Base-by-base conservation (phyloP, 2,888 invertebrate genomes). In the Cataglyphis livida region DNA sequence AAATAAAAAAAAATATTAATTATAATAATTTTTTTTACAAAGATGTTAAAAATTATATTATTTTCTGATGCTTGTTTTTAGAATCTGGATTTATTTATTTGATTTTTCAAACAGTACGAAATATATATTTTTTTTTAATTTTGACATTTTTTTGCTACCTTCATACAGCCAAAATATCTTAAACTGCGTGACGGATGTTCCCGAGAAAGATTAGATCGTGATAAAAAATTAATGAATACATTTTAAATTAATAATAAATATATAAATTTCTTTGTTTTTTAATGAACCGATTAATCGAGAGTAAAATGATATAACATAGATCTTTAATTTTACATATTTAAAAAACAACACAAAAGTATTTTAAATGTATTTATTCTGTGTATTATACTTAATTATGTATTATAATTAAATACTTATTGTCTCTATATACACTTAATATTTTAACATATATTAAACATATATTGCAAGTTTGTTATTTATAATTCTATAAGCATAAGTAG, bases 171-270 rank as follows among this genome's bases (percentile, higher is more conserved):
- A 25, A 25, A 25, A 25, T 1, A 25, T 25, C 25, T 25, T 48
- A 48, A 48, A 48, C 1, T 0, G 32, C 32, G 32, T 5, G 48
- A 7, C 2, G 5, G 0, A 18, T 48, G 7, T n/a, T 48, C 18
- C 7, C 10, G 21, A 21, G 21, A 10, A 64, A 21, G 41, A 64
- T 21, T 38, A 38, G 38, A n/a, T 48, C 7, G 21, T 18, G 2
- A 64, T 64, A 38, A 38, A 64, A 64, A 41, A 64, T 64, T 64
- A 64, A 71, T 18, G 59, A 12, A 71, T 59, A 59, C 38, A 57
- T 41, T 71, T 59, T 71, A 71, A 59, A 44, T 38, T 41, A 9
- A 57, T 57, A 59, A 71, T 71, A 41, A 21, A 21, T 15, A 38
- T 64, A 5, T 25, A 21, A 38, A 64, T 12, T 64, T 21, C n/a